Base-by-base conservation (phyloP, 2,888 invertebrate genomes). In the Venusia cambrica region DNA sequence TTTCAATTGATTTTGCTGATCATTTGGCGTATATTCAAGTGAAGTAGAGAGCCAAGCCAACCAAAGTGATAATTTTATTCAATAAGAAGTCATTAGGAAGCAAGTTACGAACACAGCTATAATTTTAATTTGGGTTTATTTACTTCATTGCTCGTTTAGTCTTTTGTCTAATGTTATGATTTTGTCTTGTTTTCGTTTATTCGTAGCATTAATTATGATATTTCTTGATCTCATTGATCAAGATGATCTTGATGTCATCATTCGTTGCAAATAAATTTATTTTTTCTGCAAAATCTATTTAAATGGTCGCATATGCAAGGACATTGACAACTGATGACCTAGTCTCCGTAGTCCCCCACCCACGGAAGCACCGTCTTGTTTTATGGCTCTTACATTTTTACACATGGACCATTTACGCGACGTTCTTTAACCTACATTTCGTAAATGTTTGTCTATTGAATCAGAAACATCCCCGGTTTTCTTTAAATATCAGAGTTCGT, bases 401-500 rank as follows among this genome's bases (percentile, higher is more conserved):
- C 19, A 7, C 19, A 12, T n/a, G n/a, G n/a, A 9, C 18, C 10
- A 4, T 12, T 27, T 24, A 22, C 18, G 7, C 5, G 16, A 13
- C 28, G 16, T 27, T 18, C 18, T 6, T 17, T 27, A 33, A 28
- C 34, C 12, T 22, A 21, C n/a, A 12, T 35, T 28, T 18, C 9
- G n/a, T 5, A 17, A 11, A 21, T 10, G n/a, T 13, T 5, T 27
- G 9, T 21, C 4, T 4, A 11, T 18, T 8, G 15, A 18, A 16
- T 25, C 14, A 24, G 17, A 35, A 17, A 18, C 7, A 29, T 34
- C 6, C 14, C n/a, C n/a, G n/a, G 10, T 5, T 21, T 33, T 27
- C 26, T 42, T 34, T 34, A 70, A 73, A 77, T 62, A 63, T 63
- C 71, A 72, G 34, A 73, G 78, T 69, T 78, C 75, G 63, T 58